Base-by-base conservation (phyloP, 2,797 vertebrate genomes). In the Alosa sapidissima region DNA sequence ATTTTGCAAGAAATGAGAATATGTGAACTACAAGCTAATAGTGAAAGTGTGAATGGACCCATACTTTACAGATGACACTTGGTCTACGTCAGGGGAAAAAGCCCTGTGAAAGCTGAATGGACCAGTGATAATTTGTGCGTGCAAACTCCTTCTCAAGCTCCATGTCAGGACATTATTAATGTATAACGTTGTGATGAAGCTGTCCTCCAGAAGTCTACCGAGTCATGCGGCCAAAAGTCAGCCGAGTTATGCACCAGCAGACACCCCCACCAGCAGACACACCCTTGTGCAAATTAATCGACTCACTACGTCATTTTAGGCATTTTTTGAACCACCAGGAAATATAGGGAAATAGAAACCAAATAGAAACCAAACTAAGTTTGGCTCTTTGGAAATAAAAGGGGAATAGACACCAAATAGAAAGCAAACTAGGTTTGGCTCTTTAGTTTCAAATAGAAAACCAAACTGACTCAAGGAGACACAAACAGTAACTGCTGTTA, bases 61-160 rank as follows among this genome's bases (percentile, higher is more conserved):
- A 14, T 78, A 78, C 72, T 47, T 45, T 78, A 78, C 11, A 72
- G 11, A 72, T 72, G 65, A 72, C 65, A 72, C 62, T 68, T 68
- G 24, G 51, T 36, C 19, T 45, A 51, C 41, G 48, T 36, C 13
- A 72, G 8, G 28, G 14, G 33, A 5, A 41, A 72, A 72, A 36
- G 3, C 11, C 54, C 54, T 19, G 16, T 72, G 13, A 13, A 72
- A 41, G 14, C 33, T 72, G 33, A 78, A 78, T 78, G 72, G 72
- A 78, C 19, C 41, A 21, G 36, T 78, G 72, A 78, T 45, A 10
- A 78, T 78, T 45, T 78, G 7, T 78, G 13, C 5, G 36, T 47
- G 72, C 7, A 41, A 78, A 14, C 16, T 78, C 72, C 2, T 78
- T 78, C 72, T 78, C 3, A 45, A 3, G 6, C 36, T 45, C 72